Evolutionary conservation across 2,888 invertebrate genomes (phyloP).

Genomic region (Sepiola atlantica): DNA sequence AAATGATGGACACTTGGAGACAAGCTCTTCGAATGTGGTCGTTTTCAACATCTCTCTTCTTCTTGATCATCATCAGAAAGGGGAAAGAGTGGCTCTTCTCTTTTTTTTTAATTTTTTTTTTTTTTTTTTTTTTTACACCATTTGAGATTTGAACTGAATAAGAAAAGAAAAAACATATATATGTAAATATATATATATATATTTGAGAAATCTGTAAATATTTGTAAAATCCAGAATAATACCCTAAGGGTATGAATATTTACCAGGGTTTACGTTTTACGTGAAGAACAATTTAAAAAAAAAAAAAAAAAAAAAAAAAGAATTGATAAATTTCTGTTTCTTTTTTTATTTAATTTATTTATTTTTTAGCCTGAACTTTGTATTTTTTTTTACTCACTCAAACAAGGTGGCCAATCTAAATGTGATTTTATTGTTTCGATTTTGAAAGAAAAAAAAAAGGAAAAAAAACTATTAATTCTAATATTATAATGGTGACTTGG

Average conservation of each 20-base stretch:
- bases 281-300: slow-evolving; percentile 19
- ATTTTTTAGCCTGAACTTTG: background rate
- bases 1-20: background rate
- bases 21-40: background rate
- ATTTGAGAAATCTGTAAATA: slow-evolving; percentile 1
- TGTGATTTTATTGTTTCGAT: too few relatives aligned
- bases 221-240: background rate
- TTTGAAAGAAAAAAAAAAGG: too few relatives aligned
- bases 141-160: background rate
- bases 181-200: background rate
- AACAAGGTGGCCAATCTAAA: background rate
- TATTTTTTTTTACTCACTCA: background rate
- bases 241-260: slow-evolving; percentile 22
- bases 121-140: background rate
- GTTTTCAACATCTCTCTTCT: background rate
- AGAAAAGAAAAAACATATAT: background rate
- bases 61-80: too few relatives aligned
- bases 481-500: too few relatives aligned
- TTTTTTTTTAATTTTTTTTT: background rate
- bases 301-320: too few relatives aligned
- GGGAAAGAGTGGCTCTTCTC: background rate
- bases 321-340: background rate
- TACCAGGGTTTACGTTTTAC: background rate
- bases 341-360: background rate
- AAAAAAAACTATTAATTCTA: too few relatives aligned